Percentiles rank a stretch among this genome's conserved stretches.
Evolutionary conservation across 2,113 vertebrate species (phyloP).

Genomic region (Scortum barcoo): DNA sequence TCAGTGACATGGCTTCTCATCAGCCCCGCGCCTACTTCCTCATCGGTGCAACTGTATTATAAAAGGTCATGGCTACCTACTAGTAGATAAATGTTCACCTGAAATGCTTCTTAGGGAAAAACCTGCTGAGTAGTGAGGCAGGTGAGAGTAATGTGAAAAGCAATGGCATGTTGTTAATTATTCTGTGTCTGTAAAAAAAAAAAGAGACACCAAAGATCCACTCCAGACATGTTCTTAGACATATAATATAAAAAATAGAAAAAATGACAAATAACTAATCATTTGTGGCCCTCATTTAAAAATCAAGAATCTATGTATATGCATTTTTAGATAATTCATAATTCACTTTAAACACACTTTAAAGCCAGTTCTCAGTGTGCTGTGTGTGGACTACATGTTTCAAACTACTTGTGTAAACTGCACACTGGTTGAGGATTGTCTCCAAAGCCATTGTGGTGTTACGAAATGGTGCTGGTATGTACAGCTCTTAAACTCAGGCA

Average conservation of each 20-base stretch:
- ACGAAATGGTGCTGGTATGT: neutral
- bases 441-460: no score
- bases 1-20: neutral
- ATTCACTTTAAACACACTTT: neutral
- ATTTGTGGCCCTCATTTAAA: neutral
- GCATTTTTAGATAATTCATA: neutral
- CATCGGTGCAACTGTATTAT: neutral
- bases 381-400: no score
- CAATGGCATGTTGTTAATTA: neutral
- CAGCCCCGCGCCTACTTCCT: slow-evolving; percentile 3
- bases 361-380: no score
- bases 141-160: neutral
- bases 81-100: neutral
- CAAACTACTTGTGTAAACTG: no score
- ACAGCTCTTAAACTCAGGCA: neutral
- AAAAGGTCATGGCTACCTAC: neutral
- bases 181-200: neutral
- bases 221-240: no score
- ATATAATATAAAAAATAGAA: no score
- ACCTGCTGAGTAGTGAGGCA: neutral
- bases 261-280: no score
- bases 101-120: no score
- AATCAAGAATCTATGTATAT: neutral
- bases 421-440: no score
- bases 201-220: no score